These are phyloP conservation scores for Drosophila barbarae DNA, from an alignment of 2,888 invertebrate species.

Conservation along the genomic window DNA sequence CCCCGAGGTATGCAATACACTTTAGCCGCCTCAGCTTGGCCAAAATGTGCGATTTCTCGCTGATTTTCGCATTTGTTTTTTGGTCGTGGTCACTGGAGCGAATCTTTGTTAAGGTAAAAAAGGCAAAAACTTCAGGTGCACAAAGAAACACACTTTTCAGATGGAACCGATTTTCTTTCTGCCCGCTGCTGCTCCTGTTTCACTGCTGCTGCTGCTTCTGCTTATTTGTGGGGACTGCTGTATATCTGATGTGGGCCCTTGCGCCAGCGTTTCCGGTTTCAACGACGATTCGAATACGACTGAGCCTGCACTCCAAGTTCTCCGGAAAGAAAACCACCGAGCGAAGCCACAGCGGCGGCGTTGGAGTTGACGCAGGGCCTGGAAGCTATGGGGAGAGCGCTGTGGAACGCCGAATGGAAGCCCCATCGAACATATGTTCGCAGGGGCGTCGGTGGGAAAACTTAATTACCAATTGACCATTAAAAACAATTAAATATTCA, in stretches of 20 bases:
- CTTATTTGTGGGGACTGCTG: slow-evolving; percentile 7
- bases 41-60: slow-evolving; percentile 5
- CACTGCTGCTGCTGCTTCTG: slow-evolving; percentile 41
- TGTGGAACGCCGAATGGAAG: slow-evolving; percentile 16
- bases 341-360: slow-evolving; percentile 67
- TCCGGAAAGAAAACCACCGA: slow-evolving; percentile 37
- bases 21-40: slow-evolving; percentile 45
- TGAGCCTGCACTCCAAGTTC: slow-evolving; percentile 57
- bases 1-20: slow-evolving; percentile 70
- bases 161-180: slow-evolving; percentile 43
- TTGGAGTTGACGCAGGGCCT: slow-evolving; percentile 72
- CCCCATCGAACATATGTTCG: slow-evolving; percentile 38
- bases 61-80: slow-evolving; percentile 30
- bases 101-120: slow-evolving; percentile 36
- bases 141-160: slow-evolving; percentile 42
- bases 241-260: slow-evolving; percentile 3
- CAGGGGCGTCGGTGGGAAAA: slow-evolving; percentile 32
- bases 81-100: slow-evolving; percentile 58
- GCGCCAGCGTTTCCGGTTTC: slow-evolving; percentile 35
- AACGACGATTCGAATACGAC: slow-evolving; percentile 78
- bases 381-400: slow-evolving; percentile 50
- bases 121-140: slow-evolving; percentile 52
- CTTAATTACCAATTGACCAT: not conserved
- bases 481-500: not conserved
- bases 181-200: slow-evolving; percentile 44